Conservation (phyloP, 2,797 vertebrate species). For the Myotis daubentonii region DNA sequence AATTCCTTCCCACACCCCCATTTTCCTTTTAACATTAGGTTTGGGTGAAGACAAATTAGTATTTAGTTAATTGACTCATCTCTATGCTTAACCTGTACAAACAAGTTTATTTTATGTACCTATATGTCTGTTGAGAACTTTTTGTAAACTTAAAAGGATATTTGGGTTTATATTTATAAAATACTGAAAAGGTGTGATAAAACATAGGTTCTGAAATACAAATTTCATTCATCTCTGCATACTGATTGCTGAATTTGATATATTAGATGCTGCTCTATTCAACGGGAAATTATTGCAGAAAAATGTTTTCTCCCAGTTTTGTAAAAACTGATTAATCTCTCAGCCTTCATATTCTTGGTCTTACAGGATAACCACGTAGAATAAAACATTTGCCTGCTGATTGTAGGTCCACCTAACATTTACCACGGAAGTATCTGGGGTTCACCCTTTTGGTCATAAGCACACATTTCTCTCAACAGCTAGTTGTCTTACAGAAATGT, state of each 20-base stretch:
- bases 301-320: conserved; percentile 31
- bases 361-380: background rate
- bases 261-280: conserved; percentile 36
- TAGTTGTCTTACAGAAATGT: background rate
- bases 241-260: conserved; percentile 45
- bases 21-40: conserved; percentile 12
- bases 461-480: conserved; percentile 3
- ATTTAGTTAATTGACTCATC: conserved; percentile 24
- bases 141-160: conserved; percentile 58
- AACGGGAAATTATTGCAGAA: conserved; percentile 44
- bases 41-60: conserved; percentile 23
- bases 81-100: conserved; percentile 50
- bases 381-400: background rate
- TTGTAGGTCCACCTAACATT: background rate
- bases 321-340: conserved; percentile 8
- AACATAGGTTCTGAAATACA: conserved; percentile 44
- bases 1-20: background rate
- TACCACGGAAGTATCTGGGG: background rate
- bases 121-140: conserved; percentile 52
- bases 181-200: conserved; percentile 42
- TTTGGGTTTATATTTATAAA: conserved; percentile 68
- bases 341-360: background rate
- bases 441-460: background rate
- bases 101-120: conserved; percentile 41
- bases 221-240: conserved; percentile 45